Percentiles rank a stretch among this genome's conserved stretches.
Evolutionary conservation across 2,888 invertebrate genomes (phyloP).

Genomic region (Dioctria linearis): DNA sequence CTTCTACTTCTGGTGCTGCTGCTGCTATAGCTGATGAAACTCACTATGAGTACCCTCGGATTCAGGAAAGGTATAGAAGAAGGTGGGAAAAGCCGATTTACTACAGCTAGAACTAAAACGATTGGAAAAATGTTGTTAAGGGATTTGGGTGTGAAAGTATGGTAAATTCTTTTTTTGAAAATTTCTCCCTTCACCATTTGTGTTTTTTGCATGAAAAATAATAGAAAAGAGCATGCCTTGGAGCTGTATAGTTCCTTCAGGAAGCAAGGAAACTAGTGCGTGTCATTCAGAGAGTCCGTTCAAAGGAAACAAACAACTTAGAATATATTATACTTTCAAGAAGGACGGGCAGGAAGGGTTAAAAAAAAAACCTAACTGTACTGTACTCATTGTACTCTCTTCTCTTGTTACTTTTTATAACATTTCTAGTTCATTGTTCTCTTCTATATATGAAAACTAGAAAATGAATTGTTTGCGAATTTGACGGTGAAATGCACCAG

Average conservation of each 20-base stretch:
- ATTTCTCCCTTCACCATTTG: conserved; percentile 4
- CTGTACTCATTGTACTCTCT: not conserved
- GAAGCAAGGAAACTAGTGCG: conserved; percentile 7
- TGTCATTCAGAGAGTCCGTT: not conserved
- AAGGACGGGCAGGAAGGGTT: not conserved
- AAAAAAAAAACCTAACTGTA: not conserved
- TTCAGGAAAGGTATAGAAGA: not conserved
- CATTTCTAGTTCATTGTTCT: conserved; percentile 10
- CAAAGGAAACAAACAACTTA: conserved; percentile 2
- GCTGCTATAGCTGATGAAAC: no score
- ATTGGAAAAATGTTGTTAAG: conserved; percentile 29
- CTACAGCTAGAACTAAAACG: conserved; percentile 20
- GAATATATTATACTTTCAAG: not conserved
- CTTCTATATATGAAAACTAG: not conserved
- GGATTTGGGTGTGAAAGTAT: conserved; percentile 41
- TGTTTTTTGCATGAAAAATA: conserved; percentile 41
- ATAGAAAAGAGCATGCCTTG: conserved; percentile 19
- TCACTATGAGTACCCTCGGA: no score
- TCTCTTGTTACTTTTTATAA: conserved; percentile 2
- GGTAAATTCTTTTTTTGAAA: conserved; percentile 29
- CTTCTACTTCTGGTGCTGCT: no score
- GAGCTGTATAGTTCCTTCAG: not conserved
- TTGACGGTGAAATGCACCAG: conserved; percentile 53
- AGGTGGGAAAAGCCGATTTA: conserved; percentile 37
- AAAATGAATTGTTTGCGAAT: conserved; percentile 47